A percentile compares a stretch with the other conserved stretches of the same genome.
phyloP scores from a whole-genome alignment of 2,888 invertebrate genomes.

The Apamea sordens region DNA sequence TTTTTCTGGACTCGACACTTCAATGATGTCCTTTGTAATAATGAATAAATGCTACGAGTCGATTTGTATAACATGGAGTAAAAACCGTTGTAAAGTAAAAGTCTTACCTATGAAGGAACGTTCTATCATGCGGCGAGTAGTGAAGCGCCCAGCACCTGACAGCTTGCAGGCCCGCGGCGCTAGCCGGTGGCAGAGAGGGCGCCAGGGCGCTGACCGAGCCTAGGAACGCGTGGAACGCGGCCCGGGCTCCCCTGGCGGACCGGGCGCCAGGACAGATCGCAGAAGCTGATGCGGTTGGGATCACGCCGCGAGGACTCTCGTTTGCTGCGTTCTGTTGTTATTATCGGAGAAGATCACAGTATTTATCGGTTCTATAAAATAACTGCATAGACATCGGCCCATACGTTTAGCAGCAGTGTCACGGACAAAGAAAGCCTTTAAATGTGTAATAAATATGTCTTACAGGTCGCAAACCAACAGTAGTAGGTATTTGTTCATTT shows the following conservation, averaged over 20 bases:
- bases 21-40: background rate
- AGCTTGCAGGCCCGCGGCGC: conserved; percentile 97
- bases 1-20: too few relatives aligned
- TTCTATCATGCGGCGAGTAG: conserved; percentile 96
- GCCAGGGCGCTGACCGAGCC: conserved; percentile 98
- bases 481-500: background rate
- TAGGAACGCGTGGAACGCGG: conserved; percentile 95
- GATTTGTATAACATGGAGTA: background rate
- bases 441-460: background rate
- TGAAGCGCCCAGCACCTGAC: conserved; percentile 98
- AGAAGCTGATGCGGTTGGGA: conserved; percentile 79
- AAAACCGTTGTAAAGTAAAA: background rate
- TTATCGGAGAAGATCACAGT: background rate
- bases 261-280: conserved; percentile 85
- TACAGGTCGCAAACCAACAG: background rate
- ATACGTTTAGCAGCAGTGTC: background rate
- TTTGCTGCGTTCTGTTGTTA: conserved; percentile 67
- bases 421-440: background rate
- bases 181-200: conserved; percentile 96
- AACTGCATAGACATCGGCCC: background rate
- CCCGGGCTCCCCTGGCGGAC: conserved; percentile 86
- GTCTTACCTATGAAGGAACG: conserved; percentile 94
- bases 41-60: background rate
- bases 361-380: background rate
- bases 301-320: conserved; percentile 69